Conservation (phyloP, 2,113 vertebrate species). For the Pitta sordida region DNA sequence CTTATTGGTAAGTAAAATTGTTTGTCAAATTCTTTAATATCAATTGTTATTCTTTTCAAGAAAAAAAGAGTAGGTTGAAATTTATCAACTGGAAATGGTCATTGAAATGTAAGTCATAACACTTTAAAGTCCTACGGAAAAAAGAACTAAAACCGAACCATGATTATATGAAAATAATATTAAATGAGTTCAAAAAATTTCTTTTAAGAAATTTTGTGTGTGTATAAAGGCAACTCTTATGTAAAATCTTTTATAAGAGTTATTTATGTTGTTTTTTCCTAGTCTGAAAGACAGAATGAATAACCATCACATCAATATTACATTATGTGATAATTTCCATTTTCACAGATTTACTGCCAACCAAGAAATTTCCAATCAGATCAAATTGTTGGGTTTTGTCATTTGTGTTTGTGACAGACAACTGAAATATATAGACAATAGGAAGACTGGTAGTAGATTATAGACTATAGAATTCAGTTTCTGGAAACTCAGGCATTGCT, state of each 20-base stretch:
- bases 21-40: background rate
- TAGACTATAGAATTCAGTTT: background rate
- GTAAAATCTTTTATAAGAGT: background rate
- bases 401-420: background rate
- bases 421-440: background rate
- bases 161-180: background rate
- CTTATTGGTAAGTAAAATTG: conserved; percentile 63
- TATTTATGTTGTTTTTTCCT: background rate
- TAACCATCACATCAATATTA: background rate
- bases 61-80: background rate
- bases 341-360: background rate
- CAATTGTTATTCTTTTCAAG: background rate
- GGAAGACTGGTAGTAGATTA: background rate
- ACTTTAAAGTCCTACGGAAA: background rate
- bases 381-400: background rate
- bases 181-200: background rate
- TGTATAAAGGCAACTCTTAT: background rate
- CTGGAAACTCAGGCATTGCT: background rate
- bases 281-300: background rate
- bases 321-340: background rate
- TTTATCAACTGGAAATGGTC: background rate
- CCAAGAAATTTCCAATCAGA: background rate
- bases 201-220: background rate
- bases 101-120: background rate
- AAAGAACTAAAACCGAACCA: background rate